phyloP scores from a whole-genome alignment of 2,797 vertebrate species.

The Chromis chromis region DNA sequence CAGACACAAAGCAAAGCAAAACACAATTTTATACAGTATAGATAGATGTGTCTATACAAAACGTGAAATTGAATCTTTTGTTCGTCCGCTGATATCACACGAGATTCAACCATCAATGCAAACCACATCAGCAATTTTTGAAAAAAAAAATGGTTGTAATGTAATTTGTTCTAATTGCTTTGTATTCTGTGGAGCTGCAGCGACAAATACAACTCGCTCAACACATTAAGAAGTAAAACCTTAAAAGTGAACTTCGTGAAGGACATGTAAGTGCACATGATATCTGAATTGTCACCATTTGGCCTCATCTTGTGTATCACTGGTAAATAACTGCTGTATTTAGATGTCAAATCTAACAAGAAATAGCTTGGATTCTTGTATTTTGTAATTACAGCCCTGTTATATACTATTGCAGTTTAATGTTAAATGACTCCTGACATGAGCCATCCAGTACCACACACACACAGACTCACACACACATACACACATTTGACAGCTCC shows the following conservation, averaged over 20 bases:
- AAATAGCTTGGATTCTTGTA: constrained; percentile 62
- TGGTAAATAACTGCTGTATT: constrained; percentile 61
- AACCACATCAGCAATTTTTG: constrained; percentile 31
- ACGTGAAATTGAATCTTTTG: constrained; percentile 54
- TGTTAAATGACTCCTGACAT: constrained; percentile 79
- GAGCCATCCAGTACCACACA: constrained; percentile 56
- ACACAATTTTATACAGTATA: constrained; percentile 12
- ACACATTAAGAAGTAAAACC: background rate
- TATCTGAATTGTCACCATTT: constrained; percentile 23
- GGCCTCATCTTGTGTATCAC: constrained; percentile 57
- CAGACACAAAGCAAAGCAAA: constrained; percentile 43
- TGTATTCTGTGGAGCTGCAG: constrained; percentile 32
- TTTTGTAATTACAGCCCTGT: constrained; percentile 78
- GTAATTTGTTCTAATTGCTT: constrained; percentile 53
- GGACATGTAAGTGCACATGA: constrained; percentile 39
- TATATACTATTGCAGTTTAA: constrained; percentile 68
- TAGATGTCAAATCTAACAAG: constrained; percentile 57
- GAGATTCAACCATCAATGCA: constrained; percentile 26
- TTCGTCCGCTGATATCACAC: constrained; percentile 40
- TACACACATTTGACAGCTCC: constrained; percentile 76
- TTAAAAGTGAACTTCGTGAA: constrained; percentile 46
- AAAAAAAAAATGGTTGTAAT: constrained; percentile 20
- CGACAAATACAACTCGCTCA: constrained; percentile 10
- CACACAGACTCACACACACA: constrained; percentile 9
- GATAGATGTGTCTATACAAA: constrained; percentile 30